These are phyloP conservation scores for Bombyx huttoni DNA, from an alignment of 2,888 invertebrate species.

Conservation along the genomic window DNA sequence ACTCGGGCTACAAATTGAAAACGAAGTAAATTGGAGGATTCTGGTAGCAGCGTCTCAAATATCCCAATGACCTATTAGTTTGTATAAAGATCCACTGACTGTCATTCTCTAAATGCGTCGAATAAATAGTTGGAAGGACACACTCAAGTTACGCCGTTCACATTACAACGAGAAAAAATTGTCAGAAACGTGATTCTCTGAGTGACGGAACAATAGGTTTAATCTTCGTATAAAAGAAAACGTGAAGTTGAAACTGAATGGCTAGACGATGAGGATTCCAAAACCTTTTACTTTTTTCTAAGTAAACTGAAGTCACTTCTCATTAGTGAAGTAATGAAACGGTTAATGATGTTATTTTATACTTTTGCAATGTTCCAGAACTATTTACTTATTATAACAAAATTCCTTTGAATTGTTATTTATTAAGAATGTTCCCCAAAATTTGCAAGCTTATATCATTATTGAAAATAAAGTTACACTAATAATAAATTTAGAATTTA, in stretches of 20 bases:
- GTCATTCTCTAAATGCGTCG: constrained; percentile 39
- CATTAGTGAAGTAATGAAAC: background rate
- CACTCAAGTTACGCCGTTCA: constrained; percentile 44
- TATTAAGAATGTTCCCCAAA: no score
- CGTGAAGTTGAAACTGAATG: constrained; percentile 22
- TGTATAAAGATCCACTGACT: constrained; percentile 41
- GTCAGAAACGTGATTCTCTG: constrained; percentile 55
- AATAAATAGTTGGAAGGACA: constrained; percentile 48
- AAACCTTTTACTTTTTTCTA: constrained; percentile 9
- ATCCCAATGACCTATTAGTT: constrained; percentile 26
- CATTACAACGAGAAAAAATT: constrained; percentile 45
- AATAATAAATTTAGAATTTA: no score
- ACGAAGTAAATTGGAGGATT: background rate
- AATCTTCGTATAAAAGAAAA: constrained; percentile 49
- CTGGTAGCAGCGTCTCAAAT: constrained; percentile 15
- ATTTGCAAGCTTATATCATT: no score
- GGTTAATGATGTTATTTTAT: background rate
- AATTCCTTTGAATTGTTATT: no score
- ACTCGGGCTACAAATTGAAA: background rate
- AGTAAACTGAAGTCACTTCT: background rate
- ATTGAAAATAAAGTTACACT: no score
- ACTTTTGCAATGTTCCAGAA: background rate
- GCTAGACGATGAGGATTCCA: constrained; percentile 9
- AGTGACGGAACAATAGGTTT: constrained; percentile 60
- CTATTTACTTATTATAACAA: background rate